Percentiles rank a stretch among this genome's conserved stretches.
phyloP scores from a whole-genome alignment of 1,140 invertebrate genomes.

The Acromyrmex charruanus region DNA sequence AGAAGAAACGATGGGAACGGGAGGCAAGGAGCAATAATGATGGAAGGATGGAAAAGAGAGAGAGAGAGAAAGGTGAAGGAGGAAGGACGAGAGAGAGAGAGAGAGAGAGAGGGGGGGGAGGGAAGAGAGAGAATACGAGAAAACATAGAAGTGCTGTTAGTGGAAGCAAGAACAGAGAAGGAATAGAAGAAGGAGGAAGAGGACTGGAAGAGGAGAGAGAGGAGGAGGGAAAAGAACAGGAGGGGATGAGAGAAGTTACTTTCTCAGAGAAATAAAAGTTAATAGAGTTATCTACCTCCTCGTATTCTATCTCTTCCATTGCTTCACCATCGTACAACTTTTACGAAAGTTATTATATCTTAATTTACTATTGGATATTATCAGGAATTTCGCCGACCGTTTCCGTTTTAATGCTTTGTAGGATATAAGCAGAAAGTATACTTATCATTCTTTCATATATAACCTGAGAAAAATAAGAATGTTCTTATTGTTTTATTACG shows the following conservation, averaged over 20 bases:
- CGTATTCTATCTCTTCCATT: slow-evolving; percentile 71
- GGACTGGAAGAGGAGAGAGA: background rate
- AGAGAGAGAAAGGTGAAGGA: background rate
- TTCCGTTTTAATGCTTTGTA: slow-evolving; percentile 72
- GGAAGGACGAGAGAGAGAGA: background rate
- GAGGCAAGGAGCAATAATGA: slow-evolving; percentile 46
- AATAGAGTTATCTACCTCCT: slow-evolving; percentile 82
- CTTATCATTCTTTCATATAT: slow-evolving; percentile 33
- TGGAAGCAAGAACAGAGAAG: background rate
- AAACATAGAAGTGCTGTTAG: background rate
- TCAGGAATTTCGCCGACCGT: slow-evolving; percentile 77
- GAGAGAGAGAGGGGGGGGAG: background rate
- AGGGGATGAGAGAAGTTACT: slow-evolving; percentile 80
- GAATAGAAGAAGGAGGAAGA: background rate
- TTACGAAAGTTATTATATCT: slow-evolving; percentile 84
- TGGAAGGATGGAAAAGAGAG: slow-evolving; percentile 34
- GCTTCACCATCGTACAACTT: slow-evolving; percentile 78
- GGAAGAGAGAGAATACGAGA: background rate
- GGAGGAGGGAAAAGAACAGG: slow-evolving; percentile 28
- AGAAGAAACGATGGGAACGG: slow-evolving; percentile 44
- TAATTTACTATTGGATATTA: slow-evolving; percentile 83
- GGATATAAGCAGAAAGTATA: slow-evolving; percentile 65
- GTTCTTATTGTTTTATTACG: slow-evolving; percentile 56
- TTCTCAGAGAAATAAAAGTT: slow-evolving; percentile 85
- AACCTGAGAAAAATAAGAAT: slow-evolving; percentile 39